Evolutionary conservation across 2,888 invertebrate species (phyloP).

Genomic region (Tuta absoluta): DNA sequence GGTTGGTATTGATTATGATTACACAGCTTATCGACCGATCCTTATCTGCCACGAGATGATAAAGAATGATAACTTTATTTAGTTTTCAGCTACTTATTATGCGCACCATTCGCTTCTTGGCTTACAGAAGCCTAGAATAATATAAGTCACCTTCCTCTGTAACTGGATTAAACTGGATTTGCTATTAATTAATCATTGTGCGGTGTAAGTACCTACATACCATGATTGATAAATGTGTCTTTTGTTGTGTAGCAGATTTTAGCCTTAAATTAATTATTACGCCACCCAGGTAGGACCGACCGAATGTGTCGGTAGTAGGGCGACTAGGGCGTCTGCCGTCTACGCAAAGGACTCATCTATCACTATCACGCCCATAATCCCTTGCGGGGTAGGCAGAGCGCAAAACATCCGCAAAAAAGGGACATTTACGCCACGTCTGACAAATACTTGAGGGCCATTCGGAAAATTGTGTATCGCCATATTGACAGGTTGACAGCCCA

Average conservation of each 20-base stretch:
- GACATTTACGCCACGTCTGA: too few species aligned
- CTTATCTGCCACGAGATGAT: slow-evolving; percentile 10
- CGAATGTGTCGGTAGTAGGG: too few species aligned
- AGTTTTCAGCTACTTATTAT: neutral
- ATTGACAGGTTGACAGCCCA: too few species aligned
- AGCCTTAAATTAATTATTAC: too few species aligned
- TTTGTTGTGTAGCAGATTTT: neutral
- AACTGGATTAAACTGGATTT: slow-evolving; percentile 1
- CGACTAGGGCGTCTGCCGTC: too few species aligned
- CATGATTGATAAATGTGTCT: neutral
- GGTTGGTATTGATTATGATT: slow-evolving; percentile 1
- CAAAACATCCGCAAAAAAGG: too few species aligned
- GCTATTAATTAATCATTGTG: neutral
- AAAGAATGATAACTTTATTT: neutral
- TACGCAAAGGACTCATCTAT: too few species aligned
- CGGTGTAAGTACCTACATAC: neutral
- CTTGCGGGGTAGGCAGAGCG: too few species aligned
- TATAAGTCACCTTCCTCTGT: neutral
- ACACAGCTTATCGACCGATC: slow-evolving; percentile 12
- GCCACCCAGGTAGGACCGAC: too few species aligned
- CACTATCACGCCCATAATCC: too few species aligned
- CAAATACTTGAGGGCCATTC: too few species aligned
- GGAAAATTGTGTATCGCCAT: too few species aligned
- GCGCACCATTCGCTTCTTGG: neutral
- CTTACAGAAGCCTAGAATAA: neutral